Base-by-base conservation (phyloP, 2,888 invertebrate genomes). In the Dasysyrphus albostriatus region DNA sequence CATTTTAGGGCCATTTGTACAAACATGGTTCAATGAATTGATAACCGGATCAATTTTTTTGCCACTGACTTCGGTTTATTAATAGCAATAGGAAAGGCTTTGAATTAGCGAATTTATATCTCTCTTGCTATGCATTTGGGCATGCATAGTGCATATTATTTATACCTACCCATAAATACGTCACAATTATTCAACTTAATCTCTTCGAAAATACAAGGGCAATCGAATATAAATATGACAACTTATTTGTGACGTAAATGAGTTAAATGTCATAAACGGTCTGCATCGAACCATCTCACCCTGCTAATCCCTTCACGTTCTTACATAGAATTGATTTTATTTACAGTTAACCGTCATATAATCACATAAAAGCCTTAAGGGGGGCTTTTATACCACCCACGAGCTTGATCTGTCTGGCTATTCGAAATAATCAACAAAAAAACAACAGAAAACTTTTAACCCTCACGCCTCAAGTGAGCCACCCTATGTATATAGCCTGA, bases 261-360 rank as follows among this genome's bases (percentile, higher is more conserved):
- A 75, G 37, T 44, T 59, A 19, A 44, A 51, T 34, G 19, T 59
- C 56, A 69, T 70, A 76, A 42, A 63, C n/a, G 24, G n/a, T 24
- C 9, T 12, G 49, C 51, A 3, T 37, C 3, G 0, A 34, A 12
- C 16, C 14, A 3, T 44, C 63, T 24, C 9, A 5, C 39, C 42
- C 5, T n/a, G n/a, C n/a, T 44, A 9, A 12, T 59, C 29, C 34
- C 29, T 19, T 39, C 39, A 47, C 63, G 24, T 42, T 24, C 39
- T 39, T 8, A 34, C 32, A 54, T 44, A 10, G 32, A 72, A 72
- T 72, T 72, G 82, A 77, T 72, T 82, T 72, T 51, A 72, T 77
- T 72, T 77, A 42, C 51, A 82, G 72, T 77, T 72, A 77, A 77
- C 58, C 54, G 29, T 42, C 32, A 8, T 19, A 65, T 77, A 74